Base-by-base conservation (phyloP, 2,888 invertebrate species). In the Tholera decimalis region DNA sequence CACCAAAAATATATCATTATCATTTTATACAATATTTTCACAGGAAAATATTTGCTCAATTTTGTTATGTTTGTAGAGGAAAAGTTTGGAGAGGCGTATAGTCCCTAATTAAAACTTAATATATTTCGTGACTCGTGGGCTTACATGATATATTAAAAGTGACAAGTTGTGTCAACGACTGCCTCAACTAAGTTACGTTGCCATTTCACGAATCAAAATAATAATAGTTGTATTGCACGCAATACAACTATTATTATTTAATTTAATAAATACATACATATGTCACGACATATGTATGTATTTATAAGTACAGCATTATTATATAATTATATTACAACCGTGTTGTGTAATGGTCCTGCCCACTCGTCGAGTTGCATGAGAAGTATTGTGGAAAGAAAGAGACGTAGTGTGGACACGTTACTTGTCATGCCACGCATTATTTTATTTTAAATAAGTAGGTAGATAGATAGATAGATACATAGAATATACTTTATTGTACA, bases 41-140 rank as follows among this genome's bases (percentile, higher is more conserved):
- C 35, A 11, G 3, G 41, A 62, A 73, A 70, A 71, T 44, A 49
- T 64, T 70, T 63, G 55, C 77, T 77, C 58, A 73, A 59, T 70
- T 55, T 37, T 71, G 22, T 46, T 22, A 58, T 39, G 24, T 55
- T 18, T 18, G 41, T 11, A 8, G 8, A 22, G 20, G 4, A 3
- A 46, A 68, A 67, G 50, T 73, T 62, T 39, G 11, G 33, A 66
- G 39, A 39, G 39, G 20, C 44, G 46, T 60, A 49, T 50, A 47
- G 26, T 60, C 44, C 69, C 69, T 66, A 69, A 79, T 80, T 79
- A 79, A 80, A 79, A 80, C 58, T 69, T 80, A 61, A 53, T 58
- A 65, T 73, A 58, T 69, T 66, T 58, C n/a, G 9, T 1, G 8
- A 55, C 46, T 54, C 49, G 47, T 47, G 39, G 39, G 30, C 49